Evolutionary conservation across 2,113 vertebrate genomes (phyloP).

Genomic region (Athene noctua): DNA sequence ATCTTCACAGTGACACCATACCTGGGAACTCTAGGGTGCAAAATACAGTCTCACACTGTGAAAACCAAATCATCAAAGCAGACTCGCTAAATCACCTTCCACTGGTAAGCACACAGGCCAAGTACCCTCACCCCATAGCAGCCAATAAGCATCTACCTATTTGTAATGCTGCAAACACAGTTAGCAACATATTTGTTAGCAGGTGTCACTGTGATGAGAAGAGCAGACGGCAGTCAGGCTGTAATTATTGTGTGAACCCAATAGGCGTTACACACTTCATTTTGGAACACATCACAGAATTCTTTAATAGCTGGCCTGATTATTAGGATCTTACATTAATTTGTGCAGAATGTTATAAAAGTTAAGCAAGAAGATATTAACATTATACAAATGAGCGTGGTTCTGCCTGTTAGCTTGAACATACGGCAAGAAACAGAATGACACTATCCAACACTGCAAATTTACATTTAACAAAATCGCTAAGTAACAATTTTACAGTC

Average conservation of each 20-base stretch:
- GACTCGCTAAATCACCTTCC: slow-evolving; percentile 49
- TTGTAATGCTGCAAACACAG: slow-evolving; percentile 70
- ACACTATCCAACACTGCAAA: slow-evolving; percentile 71
- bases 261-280: slow-evolving; percentile 66
- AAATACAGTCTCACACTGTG: slow-evolving; percentile 12
- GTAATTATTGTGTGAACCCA: slow-evolving; percentile 69
- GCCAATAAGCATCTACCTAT: slow-evolving; percentile 52
- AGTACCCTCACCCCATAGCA: neutral
- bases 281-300: slow-evolving; percentile 63
- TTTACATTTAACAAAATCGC: slow-evolving; percentile 76
- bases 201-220: slow-evolving; percentile 68
- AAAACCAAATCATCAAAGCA: slow-evolving; percentile 38
- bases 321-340: slow-evolving; percentile 56
- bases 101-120: neutral
- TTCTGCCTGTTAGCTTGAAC: slow-evolving; percentile 71
- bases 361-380: slow-evolving; percentile 72
- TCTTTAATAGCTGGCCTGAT: slow-evolving; percentile 52
- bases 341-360: slow-evolving; percentile 65
- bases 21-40: slow-evolving; percentile 17
- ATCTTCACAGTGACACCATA: neutral
- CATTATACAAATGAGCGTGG: slow-evolving; percentile 73
- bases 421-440: slow-evolving; percentile 71
- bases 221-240: slow-evolving; percentile 68
- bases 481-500: slow-evolving; percentile 80
- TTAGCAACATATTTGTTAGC: slow-evolving; percentile 70